Evolutionary conservation across 2,797 vertebrate genomes (phyloP).

Genomic region (Pseudochromis fuscus): DNA sequence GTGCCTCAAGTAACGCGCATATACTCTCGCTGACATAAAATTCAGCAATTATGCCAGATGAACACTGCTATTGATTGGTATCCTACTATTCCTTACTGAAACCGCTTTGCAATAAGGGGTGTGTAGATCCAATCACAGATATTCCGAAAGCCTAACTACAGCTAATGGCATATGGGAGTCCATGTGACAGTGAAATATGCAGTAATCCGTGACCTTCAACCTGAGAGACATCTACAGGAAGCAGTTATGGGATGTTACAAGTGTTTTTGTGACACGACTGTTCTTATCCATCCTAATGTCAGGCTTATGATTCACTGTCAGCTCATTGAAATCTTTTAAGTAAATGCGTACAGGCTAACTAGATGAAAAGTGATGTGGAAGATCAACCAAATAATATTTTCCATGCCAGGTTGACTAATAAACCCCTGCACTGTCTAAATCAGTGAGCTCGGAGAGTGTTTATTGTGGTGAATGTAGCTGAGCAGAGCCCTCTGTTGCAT

Average conservation of each 20-base stretch:
- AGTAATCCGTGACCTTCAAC: slow-evolving; percentile 76
- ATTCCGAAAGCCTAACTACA: slow-evolving; percentile 44
- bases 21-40: slow-evolving; percentile 76
- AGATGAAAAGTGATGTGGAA: slow-evolving; percentile 48
- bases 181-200: slow-evolving; percentile 76
- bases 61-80: slow-evolving; percentile 77
- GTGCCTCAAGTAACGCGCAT: slow-evolving; percentile 70
- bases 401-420: slow-evolving; percentile 57
- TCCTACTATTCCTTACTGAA: slow-evolving; percentile 52
- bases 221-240: slow-evolving; percentile 54
- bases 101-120: neutral
- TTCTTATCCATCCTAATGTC: slow-evolving; percentile 39
- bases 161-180: slow-evolving; percentile 66
- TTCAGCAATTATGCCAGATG: slow-evolving; percentile 78
- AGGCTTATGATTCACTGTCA: slow-evolving; percentile 12
- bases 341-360: slow-evolving; percentile 21
- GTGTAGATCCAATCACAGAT: slow-evolving; percentile 40
- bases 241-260: slow-evolving; percentile 43
- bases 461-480: slow-evolving; percentile 74
- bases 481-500: slow-evolving; percentile 78
- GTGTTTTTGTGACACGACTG: slow-evolving; percentile 31
- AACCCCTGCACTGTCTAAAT: slow-evolving; percentile 55
- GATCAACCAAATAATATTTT: slow-evolving; percentile 60
- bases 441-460: slow-evolving; percentile 67
- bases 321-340: slow-evolving; percentile 17